Percentiles rank a stretch among this genome's conserved stretches.
Conservation (phyloP, 1,140 invertebrate genomes). For the Micrasema minimum region DNA sequence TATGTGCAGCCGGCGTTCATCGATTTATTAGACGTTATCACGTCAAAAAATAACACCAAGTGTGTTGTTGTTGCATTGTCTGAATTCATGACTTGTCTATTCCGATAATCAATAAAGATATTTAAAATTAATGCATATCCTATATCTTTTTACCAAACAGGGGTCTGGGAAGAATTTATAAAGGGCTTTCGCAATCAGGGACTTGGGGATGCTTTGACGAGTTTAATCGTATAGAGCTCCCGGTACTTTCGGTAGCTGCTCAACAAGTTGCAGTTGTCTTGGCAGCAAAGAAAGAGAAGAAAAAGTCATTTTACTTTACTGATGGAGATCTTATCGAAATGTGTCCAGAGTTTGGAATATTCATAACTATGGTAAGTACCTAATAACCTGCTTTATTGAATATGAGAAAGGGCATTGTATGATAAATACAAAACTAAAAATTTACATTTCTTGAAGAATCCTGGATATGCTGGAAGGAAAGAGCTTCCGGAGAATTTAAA, state of each 20-base stretch:
- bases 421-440: too few species aligned
- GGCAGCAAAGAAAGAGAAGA: slow-evolving; percentile 75
- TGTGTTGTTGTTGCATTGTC: too few species aligned
- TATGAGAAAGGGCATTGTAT: background rate
- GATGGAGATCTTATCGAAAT: slow-evolving; percentile 94
- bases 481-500: slow-evolving; percentile 92
- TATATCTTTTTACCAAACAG: too few species aligned
- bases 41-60: too few species aligned
- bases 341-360: slow-evolving; percentile 96
- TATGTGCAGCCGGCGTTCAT: too few species aligned
- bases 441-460: slow-evolving; percentile 77
- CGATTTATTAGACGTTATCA: too few species aligned
- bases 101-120: too few species aligned
- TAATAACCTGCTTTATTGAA: slow-evolving; percentile 61
- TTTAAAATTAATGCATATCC: too few species aligned
- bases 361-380: slow-evolving; percentile 98
- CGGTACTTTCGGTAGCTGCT: slow-evolving; percentile 84
- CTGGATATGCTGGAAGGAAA: slow-evolving; percentile 84
- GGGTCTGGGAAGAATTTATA: slow-evolving; percentile 89
- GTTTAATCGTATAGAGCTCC: slow-evolving; percentile 92
- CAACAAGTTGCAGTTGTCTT: slow-evolving; percentile 84
- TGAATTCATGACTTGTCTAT: too few species aligned
- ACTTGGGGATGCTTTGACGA: slow-evolving; percentile 97
- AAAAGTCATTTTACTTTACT: slow-evolving; percentile 80
- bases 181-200: slow-evolving; percentile 90